These are phyloP conservation scores for Phasianus colchicus DNA, from an alignment of 2,113 vertebrate genomes.

Conservation along the genomic window DNA sequence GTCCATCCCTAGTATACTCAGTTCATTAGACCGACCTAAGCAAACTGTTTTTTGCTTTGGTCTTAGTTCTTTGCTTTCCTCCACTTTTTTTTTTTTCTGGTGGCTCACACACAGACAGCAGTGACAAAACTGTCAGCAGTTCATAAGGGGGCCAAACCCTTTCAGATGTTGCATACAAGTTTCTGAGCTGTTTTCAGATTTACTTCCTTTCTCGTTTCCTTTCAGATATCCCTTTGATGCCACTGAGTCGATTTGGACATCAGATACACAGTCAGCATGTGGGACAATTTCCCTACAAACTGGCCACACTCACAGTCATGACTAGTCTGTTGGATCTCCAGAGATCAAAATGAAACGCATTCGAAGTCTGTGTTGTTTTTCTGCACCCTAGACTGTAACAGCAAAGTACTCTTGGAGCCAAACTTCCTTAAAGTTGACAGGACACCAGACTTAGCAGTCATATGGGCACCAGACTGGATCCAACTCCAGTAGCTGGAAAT, in stretches of 20 bases:
- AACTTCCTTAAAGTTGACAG: constrained; percentile 51
- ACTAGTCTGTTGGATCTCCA: constrained; percentile 34
- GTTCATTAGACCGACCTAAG: background rate
- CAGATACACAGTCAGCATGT: constrained; percentile 36
- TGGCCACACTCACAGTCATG: constrained; percentile 29
- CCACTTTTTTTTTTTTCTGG: constrained; percentile 4
- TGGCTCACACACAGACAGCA: constrained; percentile 55
- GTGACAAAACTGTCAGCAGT: constrained; percentile 67
- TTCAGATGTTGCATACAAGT: constrained; percentile 70
- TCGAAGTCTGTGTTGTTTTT: constrained; percentile 21
- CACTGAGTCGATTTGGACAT: constrained; percentile 41
- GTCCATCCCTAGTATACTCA: background rate
- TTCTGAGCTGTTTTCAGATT: constrained; percentile 75
- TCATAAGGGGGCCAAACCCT: constrained; percentile 70
- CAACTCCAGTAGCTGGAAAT: constrained; percentile 15
- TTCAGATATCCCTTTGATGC: constrained; percentile 74
- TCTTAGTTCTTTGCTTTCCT: constrained; percentile 31
- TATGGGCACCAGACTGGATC: constrained; percentile 62
- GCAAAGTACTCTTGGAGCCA: constrained; percentile 24
- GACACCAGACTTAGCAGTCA: constrained; percentile 40
- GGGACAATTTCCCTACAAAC: constrained; percentile 44
- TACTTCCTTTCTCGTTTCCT: constrained; percentile 74
- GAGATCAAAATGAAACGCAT: constrained; percentile 47
- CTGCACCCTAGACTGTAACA: background rate
- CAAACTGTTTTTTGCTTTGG: constrained; percentile 4